Conservation (phyloP, 2,797 vertebrate species). For the Scomberomorus guttatus region DNA sequence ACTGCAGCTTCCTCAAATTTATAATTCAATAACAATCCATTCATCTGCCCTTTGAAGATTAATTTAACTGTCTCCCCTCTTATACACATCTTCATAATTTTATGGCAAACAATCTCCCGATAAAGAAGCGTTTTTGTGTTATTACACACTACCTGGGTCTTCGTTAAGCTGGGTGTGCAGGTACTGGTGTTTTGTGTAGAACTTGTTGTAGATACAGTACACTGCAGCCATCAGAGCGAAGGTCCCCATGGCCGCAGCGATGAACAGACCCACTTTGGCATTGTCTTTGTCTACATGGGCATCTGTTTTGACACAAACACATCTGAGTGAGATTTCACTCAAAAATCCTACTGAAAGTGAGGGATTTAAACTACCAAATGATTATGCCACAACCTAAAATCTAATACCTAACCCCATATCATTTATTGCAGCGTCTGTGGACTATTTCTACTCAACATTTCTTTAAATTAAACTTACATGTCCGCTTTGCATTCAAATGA, state of each 20-base stretch:
- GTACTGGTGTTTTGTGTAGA: slow-evolving; percentile 85
- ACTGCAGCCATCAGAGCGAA: slow-evolving; percentile 83
- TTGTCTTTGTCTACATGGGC: slow-evolving; percentile 62
- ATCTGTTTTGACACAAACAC: slow-evolving; percentile 63
- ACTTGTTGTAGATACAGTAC: slow-evolving; percentile 88
- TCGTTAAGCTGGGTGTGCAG: slow-evolving; percentile 80
- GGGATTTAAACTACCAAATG: background rate
- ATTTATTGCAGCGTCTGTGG: too few species aligned
- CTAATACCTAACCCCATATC: too few species aligned
- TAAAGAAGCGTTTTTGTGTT: background rate
- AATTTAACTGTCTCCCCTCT: too few species aligned
- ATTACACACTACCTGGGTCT: slow-evolving; percentile 64
- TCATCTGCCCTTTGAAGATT: too few species aligned
- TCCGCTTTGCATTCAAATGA: slow-evolving; percentile 58
- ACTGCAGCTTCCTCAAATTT: background rate
- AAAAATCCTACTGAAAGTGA: background rate
- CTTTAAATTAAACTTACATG: slow-evolving; percentile 68
- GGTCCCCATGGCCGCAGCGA: slow-evolving; percentile 83
- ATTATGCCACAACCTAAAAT: background rate
- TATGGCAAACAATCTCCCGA: too few species aligned
- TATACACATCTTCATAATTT: too few species aligned
- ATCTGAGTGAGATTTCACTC: background rate
- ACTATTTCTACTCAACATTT: background rate
- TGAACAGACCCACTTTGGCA: slow-evolving; percentile 81
- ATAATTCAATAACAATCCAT: background rate